Conservation (phyloP, 2,888 invertebrate species). For the Onchidella celtica region DNA sequence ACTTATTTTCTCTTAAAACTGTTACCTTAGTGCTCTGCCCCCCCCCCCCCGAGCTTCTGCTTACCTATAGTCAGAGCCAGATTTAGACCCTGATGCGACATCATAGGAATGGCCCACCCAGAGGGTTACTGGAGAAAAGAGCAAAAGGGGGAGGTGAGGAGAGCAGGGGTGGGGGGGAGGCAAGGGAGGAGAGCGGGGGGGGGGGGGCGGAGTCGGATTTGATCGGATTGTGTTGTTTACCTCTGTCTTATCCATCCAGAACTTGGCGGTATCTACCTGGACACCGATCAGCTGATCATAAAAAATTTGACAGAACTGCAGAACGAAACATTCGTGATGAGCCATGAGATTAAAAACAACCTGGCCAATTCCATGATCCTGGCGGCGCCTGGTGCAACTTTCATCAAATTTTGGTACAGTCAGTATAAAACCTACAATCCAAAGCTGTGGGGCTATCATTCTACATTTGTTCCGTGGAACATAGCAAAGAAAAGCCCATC, state of each 20-base stretch:
- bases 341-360: conserved; percentile 63
- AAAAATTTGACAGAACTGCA: conserved; percentile 64
- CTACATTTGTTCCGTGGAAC: conserved; percentile 24
- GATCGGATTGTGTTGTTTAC: background rate
- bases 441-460: conserved; percentile 38
- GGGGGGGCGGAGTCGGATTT: background rate
- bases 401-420: conserved; percentile 67
- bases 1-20: no score
- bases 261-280: conserved; percentile 76
- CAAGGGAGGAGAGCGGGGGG: background rate
- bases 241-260: conserved; percentile 54
- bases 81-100: no score
- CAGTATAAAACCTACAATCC: conserved; percentile 63
- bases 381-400: conserved; percentile 61
- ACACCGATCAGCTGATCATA: conserved; percentile 72
- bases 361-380: conserved; percentile 71
- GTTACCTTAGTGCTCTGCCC: no score
- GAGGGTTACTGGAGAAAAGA: no score
- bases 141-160: no score
- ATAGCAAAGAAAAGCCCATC: background rate
- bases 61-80: no score
- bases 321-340: conserved; percentile 64
- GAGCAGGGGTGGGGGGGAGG: no score
- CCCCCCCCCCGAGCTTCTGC: no score
- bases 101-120: no score